Conservation (phyloP, 2,113 vertebrate species). For the Muntiacus muntjak region DNA sequence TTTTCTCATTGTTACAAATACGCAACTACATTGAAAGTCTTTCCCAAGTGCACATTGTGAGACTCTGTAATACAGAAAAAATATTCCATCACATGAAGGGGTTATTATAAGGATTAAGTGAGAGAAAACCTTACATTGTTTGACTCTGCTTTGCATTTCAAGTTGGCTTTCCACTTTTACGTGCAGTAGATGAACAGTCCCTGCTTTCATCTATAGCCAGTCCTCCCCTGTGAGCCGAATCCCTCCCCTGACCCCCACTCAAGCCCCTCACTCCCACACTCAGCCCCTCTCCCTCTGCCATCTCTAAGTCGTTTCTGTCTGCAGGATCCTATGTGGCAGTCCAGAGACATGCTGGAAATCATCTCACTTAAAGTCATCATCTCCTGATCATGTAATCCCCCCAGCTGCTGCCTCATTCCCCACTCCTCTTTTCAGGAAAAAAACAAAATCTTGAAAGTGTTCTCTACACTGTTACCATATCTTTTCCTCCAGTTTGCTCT, state of each 20-base stretch:
- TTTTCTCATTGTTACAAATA: conserved; percentile 1
- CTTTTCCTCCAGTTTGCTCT: background rate
- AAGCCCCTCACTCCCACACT: background rate
- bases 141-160: background rate
- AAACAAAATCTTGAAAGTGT: background rate
- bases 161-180: background rate
- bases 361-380: background rate
- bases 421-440: background rate
- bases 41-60: background rate
- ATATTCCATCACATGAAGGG: background rate
- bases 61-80: background rate
- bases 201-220: background rate
- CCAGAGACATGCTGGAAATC: background rate
- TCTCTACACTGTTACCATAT: background rate
- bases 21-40: background rate
- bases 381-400: background rate
- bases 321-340: background rate
- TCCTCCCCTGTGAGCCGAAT: background rate
- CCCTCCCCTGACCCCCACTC: background rate
- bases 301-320: background rate
- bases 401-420: background rate
- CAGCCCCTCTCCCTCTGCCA: too few relatives aligned
- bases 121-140: background rate
- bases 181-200: background rate
- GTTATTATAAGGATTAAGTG: background rate